Percentiles rank a stretch among this genome's conserved stretches.
Conservation (phyloP, 2,113 vertebrate genomes). For the Pampusana beccarii region DNA sequence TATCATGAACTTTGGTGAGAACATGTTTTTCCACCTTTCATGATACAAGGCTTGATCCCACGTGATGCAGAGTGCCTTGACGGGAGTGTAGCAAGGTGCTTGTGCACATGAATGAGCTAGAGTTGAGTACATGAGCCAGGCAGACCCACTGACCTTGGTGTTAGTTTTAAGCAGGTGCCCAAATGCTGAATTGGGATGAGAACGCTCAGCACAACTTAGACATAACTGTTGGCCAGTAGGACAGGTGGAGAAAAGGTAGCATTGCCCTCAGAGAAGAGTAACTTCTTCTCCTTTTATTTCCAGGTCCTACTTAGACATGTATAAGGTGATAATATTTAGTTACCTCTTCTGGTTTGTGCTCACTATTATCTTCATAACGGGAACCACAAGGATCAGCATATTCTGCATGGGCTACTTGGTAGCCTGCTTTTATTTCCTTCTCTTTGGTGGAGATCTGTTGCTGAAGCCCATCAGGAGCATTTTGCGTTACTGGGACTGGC, state of each 20-base stretch:
- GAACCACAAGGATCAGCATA: constrained; percentile 96
- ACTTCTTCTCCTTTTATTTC: constrained; percentile 6
- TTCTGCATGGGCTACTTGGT: constrained; percentile 99
- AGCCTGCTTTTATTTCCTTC: constrained; percentile 98
- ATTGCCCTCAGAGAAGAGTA: background rate
- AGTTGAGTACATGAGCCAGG: background rate
- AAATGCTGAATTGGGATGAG: background rate
- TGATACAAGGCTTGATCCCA: background rate
- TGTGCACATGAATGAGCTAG: background rate
- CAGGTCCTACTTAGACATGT: constrained; percentile 98
- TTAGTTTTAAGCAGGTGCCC: background rate
- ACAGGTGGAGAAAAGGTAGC: background rate
- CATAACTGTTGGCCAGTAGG: background rate
- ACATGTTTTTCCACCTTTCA: background rate
- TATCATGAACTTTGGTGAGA: background rate
- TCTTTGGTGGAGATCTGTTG: constrained; percentile 93
- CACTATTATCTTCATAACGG: constrained; percentile 98
- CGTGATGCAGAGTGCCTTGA: background rate
- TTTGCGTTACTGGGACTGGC: constrained; percentile 96
- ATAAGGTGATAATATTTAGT: constrained; percentile 97
- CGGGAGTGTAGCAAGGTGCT: background rate
- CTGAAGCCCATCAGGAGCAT: constrained; percentile 96
- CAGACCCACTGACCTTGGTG: background rate
- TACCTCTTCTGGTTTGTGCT: constrained; percentile 99
- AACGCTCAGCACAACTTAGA: background rate